Evolutionary conservation across 2,888 invertebrate species (phyloP).

Genomic region (Oscheius myriophilus): DNA sequence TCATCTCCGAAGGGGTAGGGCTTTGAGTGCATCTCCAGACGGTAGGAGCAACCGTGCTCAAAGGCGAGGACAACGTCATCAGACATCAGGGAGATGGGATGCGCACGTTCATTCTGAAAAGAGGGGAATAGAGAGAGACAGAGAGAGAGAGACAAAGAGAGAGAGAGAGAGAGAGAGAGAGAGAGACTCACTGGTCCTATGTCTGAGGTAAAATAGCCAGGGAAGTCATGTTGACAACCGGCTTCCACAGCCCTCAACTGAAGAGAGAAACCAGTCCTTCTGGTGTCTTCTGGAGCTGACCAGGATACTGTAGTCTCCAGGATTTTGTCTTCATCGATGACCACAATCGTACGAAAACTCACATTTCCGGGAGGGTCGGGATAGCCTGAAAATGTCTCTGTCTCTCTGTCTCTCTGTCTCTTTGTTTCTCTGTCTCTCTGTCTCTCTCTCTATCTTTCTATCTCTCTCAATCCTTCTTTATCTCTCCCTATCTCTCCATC

Average conservation of each 20-base stretch:
- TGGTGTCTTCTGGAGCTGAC: slow-evolving; percentile 49
- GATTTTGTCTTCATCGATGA: slow-evolving; percentile 53
- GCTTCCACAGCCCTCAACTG: slow-evolving; percentile 44
- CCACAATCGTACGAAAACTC: slow-evolving; percentile 41
- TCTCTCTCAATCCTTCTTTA: too few relatives aligned
- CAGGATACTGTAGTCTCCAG: slow-evolving; percentile 54
- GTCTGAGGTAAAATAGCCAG: slow-evolving; percentile 55
- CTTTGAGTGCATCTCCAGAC: slow-evolving; percentile 53
- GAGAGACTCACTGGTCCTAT: slow-evolving; percentile 45
- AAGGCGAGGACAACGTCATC: slow-evolving; percentile 40
- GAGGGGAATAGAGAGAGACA: too few relatives aligned
- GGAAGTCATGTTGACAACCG: slow-evolving; percentile 52
- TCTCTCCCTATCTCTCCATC: too few relatives aligned
- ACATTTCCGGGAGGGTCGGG: slow-evolving; percentile 53
- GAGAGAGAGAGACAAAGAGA: not conserved
- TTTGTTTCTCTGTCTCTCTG: too few relatives aligned
- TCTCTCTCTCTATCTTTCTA: too few relatives aligned
- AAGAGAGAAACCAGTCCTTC: slow-evolving; percentile 54
- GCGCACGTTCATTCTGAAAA: slow-evolving; percentile 45
- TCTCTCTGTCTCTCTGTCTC: too few relatives aligned
- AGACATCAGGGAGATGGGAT: slow-evolving; percentile 45
- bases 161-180: not conserved
- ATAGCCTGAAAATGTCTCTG: slow-evolving; percentile 39
- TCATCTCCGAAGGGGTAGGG: slow-evolving; percentile 57
- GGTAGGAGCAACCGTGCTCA: slow-evolving; percentile 48